A percentile compares a stretch with the other conserved stretches of the same genome.
phyloP scores from a whole-genome alignment of 2,888 invertebrate species.

The Embidobia sp. region DNA sequence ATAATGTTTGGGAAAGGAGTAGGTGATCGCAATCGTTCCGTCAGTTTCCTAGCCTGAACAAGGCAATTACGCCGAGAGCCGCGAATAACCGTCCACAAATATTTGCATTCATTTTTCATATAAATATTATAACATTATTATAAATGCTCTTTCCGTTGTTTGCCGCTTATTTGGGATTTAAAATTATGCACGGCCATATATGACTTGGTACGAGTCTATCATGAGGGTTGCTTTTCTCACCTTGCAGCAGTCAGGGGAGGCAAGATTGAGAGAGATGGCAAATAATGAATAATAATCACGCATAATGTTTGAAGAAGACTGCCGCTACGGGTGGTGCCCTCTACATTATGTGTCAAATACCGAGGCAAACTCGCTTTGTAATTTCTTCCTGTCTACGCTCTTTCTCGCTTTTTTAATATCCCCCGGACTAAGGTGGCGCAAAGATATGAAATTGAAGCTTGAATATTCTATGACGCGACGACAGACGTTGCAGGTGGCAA shows the following conservation, averaged over 20 bases:
- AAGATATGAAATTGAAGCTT: slow-evolving; percentile 81
- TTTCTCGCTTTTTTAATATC: slow-evolving; percentile 76
- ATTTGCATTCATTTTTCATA: slow-evolving; percentile 23
- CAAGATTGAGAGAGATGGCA: slow-evolving; percentile 68
- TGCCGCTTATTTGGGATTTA: slow-evolving; percentile 37
- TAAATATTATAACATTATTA: slow-evolving; percentile 18
- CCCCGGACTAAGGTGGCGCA: slow-evolving; percentile 66
- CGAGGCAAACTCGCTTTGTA: slow-evolving; percentile 71
- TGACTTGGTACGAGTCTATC: slow-evolving; percentile 44
- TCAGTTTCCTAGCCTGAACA: slow-evolving; percentile 9
- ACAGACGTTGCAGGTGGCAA: slow-evolving; percentile 67
- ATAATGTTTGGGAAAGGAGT: slow-evolving; percentile 31
- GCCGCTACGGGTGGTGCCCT: slow-evolving; percentile 63
- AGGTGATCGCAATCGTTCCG: slow-evolving; percentile 23
- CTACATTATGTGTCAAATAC: slow-evolving; percentile 75
- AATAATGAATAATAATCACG: slow-evolving; percentile 80
- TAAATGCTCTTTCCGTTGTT: neutral
- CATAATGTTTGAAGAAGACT: slow-evolving; percentile 69
- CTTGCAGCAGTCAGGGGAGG: slow-evolving; percentile 4
- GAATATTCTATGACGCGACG: slow-evolving; percentile 80
- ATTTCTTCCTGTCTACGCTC: slow-evolving; percentile 68
- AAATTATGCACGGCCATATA: slow-evolving; percentile 51
- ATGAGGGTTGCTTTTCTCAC: slow-evolving; percentile 49
- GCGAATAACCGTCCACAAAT: slow-evolving; percentile 8
- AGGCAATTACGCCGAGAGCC: slow-evolving; percentile 14